phyloP scores from a whole-genome alignment of 2,113 vertebrate species.

The Acanthochromis polyacanthus region DNA sequence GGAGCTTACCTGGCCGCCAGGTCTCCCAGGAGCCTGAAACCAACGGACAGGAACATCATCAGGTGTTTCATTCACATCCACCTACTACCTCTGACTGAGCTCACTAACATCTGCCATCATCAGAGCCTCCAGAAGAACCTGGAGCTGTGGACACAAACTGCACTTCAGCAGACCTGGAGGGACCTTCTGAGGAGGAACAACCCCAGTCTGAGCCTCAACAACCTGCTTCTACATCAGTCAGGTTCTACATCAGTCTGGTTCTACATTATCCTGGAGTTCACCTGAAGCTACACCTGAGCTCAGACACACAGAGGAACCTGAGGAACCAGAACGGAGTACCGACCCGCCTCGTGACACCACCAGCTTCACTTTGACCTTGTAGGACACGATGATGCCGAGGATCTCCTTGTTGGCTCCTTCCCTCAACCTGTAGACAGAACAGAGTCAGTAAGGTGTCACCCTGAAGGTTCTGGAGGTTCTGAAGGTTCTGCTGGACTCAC shows the following conservation, averaged over 20 bases:
- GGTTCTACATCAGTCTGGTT: too few relatives aligned
- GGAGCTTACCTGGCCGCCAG: constrained; percentile 92
- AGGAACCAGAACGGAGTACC: constrained; percentile 58
- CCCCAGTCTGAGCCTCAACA: too few relatives aligned
- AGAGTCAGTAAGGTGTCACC: neutral
- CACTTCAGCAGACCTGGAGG: too few relatives aligned
- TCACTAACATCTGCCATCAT: too few relatives aligned
- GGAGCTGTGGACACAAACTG: too few relatives aligned
- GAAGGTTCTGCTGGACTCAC: constrained; percentile 82
- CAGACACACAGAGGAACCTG: too few relatives aligned
- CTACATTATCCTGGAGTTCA: too few relatives aligned
- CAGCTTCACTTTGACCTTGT: constrained; percentile 99
- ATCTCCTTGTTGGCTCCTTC: constrained; percentile 96
- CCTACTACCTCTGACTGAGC: too few relatives aligned
- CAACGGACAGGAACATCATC: constrained; percentile 42
- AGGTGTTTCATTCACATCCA: neutral
- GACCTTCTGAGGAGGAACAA: too few relatives aligned
- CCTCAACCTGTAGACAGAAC: constrained; percentile 84
- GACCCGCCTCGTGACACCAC: constrained; percentile 96
- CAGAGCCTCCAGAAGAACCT: too few relatives aligned
- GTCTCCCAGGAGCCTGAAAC: constrained; percentile 91
- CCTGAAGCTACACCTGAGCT: too few relatives aligned
- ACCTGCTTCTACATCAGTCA: too few relatives aligned
- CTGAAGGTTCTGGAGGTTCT: neutral
- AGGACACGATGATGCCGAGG: constrained; percentile 96